Conservation (phyloP, 2,888 invertebrate genomes). For the Apocheima hispidaria region DNA sequence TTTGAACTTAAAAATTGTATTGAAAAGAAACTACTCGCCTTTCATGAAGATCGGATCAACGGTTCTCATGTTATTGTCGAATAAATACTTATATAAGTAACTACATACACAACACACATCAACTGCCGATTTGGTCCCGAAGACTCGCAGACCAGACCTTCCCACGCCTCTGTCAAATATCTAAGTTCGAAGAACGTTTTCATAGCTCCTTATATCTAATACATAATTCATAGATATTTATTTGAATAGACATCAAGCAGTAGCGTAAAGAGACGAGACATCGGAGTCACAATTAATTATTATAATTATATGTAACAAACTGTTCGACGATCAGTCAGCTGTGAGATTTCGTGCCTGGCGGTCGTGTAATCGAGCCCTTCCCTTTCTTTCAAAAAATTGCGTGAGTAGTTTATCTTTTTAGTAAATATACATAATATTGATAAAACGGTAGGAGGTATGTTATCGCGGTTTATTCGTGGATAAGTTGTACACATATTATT, state of each 20-base stretch:
- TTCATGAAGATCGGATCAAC: no score
- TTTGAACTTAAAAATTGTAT: no score
- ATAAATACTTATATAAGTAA: no score
- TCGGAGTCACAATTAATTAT: conserved; percentile 10
- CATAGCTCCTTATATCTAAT: conserved; percentile 2
- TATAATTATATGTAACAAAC: no score
- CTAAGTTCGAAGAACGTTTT: no score
- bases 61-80: no score
- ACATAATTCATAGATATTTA: conserved; percentile 11
- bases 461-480: background rate
- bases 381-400: background rate
- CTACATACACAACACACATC: no score
- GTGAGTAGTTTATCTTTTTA: background rate
- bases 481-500: background rate
- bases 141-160: no score
- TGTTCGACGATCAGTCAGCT: conserved; percentile 19
- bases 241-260: conserved; percentile 14
- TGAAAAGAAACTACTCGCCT: no score
- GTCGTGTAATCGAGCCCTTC: conserved; percentile 14
- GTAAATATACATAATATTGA: conserved; percentile 16
- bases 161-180: no score
- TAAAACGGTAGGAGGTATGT: background rate
- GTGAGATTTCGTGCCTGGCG: conserved; percentile 18
- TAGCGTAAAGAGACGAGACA: conserved; percentile 7
- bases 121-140: no score